Conservation (phyloP, 2,797 vertebrate species). For the Lacerta bilineata region DNA sequence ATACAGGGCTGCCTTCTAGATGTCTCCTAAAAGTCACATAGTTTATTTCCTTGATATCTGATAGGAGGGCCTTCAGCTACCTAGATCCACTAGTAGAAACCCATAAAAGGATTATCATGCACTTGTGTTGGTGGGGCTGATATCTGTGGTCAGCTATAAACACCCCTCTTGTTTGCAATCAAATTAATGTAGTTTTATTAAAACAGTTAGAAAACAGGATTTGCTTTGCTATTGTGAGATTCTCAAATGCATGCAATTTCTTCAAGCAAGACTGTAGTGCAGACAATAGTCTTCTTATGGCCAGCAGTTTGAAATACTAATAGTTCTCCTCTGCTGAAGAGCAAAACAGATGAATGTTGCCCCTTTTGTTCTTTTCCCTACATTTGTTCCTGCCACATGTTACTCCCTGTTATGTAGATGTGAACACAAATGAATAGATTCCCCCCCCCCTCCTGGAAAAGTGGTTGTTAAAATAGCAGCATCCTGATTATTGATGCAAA, state of each 20-base stretch:
- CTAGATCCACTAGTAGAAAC: too few species aligned
- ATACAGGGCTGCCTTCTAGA: too few species aligned
- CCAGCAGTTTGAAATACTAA: not conserved
- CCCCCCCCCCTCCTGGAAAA: not conserved
- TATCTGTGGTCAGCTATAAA: not conserved
- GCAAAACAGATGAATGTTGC: not conserved
- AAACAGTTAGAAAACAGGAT: too few species aligned
- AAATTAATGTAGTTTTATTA: not conserved
- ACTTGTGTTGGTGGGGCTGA: too few species aligned
- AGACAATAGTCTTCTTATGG: not conserved
- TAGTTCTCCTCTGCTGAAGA: not conserved
- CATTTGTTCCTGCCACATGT: not conserved
- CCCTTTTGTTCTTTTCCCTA: not conserved
- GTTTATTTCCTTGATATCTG: too few species aligned
- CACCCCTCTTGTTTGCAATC: not conserved
- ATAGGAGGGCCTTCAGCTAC: too few species aligned
- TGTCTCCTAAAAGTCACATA: too few species aligned
- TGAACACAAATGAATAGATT: not conserved
- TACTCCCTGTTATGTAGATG: not conserved
- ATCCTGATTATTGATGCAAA: conserved; percentile 11
- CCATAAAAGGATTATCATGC: too few species aligned
- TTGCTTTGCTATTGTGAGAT: too few species aligned
- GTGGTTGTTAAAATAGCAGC: not conserved
- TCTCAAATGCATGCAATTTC: not conserved
- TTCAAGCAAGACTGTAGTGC: accelerated